Percentiles rank a stretch among this genome's conserved stretches.
Conservation (phyloP, 2,888 invertebrate species). For the Theodoxus fluviatilis region DNA sequence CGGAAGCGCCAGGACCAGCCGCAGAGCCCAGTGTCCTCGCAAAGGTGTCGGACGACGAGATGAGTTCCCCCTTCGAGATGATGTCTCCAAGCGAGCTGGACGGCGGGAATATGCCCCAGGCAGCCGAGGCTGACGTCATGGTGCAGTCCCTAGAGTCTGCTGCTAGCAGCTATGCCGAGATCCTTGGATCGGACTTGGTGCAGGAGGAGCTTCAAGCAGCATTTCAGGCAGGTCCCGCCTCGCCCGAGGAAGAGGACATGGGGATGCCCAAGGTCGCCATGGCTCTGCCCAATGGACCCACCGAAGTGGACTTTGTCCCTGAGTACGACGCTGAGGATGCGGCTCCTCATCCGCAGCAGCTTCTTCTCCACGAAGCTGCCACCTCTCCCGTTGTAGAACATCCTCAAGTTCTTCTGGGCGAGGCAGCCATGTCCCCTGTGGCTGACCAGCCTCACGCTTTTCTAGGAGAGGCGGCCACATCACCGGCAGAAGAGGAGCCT, state of each 20-base stretch:
- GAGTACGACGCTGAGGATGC: slow-evolving; percentile 57
- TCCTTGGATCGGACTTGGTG: background rate
- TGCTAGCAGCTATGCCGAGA: slow-evolving; percentile 28
- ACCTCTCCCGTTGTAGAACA: background rate
- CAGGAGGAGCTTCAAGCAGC: slow-evolving; percentile 20
- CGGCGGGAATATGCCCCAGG: slow-evolving; percentile 28
- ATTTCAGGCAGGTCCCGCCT: background rate
- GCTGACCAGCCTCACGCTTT: too few relatives aligned
- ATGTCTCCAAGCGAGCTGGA: slow-evolving; percentile 50
- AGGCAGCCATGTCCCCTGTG: too few relatives aligned
- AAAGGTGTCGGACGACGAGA: slow-evolving; percentile 38
- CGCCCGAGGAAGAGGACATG: background rate
- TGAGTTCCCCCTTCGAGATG: slow-evolving; percentile 60
- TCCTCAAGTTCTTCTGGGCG: background rate
- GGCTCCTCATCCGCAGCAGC: background rate
- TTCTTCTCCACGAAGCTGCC: background rate
- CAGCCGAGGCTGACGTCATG: slow-evolving; percentile 25
- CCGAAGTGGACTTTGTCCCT: slow-evolving; percentile 68
- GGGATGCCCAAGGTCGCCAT: slow-evolving; percentile 25
- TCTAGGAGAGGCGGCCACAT: too few relatives aligned
- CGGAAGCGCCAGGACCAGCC: slow-evolving; percentile 7
- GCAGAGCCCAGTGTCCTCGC: background rate
- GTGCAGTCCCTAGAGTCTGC: slow-evolving; percentile 32
- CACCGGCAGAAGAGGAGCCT: too few relatives aligned
- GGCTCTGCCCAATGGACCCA: slow-evolving; percentile 67